Evolutionary conservation across 2,797 vertebrate genomes (phyloP).

Genomic region (Eulemur rubriventer): DNA sequence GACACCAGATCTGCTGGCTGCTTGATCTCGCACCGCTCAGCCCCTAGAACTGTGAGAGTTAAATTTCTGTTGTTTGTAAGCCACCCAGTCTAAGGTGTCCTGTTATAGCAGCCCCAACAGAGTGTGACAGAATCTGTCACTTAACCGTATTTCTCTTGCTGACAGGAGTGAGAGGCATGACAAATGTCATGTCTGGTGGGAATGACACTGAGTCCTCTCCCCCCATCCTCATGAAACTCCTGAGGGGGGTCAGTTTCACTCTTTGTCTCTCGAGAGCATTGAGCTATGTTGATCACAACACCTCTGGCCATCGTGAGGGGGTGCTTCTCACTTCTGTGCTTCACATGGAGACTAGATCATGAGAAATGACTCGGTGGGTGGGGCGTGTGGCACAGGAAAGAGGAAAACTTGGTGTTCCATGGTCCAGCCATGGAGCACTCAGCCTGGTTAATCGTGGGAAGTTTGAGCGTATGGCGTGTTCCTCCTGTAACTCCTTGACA

Average conservation of each 20-base stretch:
- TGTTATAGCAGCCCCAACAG: neutral
- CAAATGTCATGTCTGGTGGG: neutral
- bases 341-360: constrained; percentile 71
- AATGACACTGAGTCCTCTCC: neutral
- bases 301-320: constrained; percentile 73
- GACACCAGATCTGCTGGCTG: neutral
- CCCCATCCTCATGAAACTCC: neutral
- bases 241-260: neutral
- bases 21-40: neutral
- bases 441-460: neutral
- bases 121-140: neutral
- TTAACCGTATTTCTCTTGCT: neutral
- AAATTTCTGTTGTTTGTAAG: neutral
- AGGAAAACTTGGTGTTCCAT: neutral
- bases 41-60: neutral
- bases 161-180: no score
- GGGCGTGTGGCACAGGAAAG: neutral
- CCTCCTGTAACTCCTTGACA: neutral
- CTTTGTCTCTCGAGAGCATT: neutral
- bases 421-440: neutral
- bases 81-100: neutral
- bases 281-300: constrained; percentile 1
- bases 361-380: constrained; percentile 60
- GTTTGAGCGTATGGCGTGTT: rapidly evolving
- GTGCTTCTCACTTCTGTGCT: constrained; percentile 71